Conservation (phyloP, 2,888 invertebrate genomes). For the Brachypterus glaber region DNA sequence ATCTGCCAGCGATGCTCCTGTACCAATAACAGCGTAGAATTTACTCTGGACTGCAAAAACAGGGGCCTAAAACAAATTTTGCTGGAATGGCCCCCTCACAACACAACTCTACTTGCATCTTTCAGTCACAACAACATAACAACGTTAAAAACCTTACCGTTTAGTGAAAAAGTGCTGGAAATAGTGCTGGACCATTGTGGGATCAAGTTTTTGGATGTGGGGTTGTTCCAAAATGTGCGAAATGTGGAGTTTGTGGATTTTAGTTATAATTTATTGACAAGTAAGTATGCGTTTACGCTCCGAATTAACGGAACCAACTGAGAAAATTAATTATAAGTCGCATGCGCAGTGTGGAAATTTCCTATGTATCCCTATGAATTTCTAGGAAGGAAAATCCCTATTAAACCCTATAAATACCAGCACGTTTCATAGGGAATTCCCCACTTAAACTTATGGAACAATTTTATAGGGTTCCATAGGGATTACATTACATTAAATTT, state of each 20-base stretch:
- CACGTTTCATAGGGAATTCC: too few relatives aligned
- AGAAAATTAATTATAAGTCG: too few relatives aligned
- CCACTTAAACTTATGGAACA: too few relatives aligned
- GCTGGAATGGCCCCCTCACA: conserved; percentile 37
- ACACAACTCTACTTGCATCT: conserved; percentile 43
- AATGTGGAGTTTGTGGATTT: conserved; percentile 48
- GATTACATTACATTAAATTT: too few relatives aligned
- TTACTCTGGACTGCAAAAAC: conserved; percentile 31
- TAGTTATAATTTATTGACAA: conserved; percentile 48
- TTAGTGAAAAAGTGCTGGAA: conserved; percentile 42
- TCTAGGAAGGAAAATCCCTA: too few relatives aligned
- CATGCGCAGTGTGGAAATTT: too few relatives aligned
- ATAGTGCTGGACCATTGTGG: conserved; percentile 46
- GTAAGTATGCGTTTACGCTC: too few relatives aligned
- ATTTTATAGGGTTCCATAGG: too few relatives aligned
- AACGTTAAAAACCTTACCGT: conserved; percentile 40
- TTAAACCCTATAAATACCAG: too few relatives aligned
- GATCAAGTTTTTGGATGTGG: conserved; percentile 44
- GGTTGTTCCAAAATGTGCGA: conserved; percentile 45
- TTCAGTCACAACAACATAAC: conserved; percentile 48
- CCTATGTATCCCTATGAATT: too few relatives aligned
- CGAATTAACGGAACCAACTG: too few relatives aligned
- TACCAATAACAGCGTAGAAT: conserved; percentile 20
- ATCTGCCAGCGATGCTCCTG: conserved; percentile 32
- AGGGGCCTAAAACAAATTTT: conserved; percentile 27